Evolutionary conservation across 2,797 vertebrate genomes (phyloP).

Genomic region (Prunella strophiata): DNA sequence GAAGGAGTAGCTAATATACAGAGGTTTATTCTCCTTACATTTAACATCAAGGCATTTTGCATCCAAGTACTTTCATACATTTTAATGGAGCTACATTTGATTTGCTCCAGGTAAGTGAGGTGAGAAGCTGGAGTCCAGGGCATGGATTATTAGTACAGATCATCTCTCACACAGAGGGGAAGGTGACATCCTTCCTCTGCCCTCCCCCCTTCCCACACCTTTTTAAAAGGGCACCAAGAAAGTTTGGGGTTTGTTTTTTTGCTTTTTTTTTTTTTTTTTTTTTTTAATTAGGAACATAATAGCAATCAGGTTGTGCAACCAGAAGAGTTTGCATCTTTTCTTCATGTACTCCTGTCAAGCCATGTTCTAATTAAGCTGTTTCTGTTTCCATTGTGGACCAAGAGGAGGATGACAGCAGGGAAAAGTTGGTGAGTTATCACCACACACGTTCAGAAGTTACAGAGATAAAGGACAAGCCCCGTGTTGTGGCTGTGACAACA

Average conservation of each 20-base stretch:
- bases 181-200: not conserved
- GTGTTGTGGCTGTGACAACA: constrained; percentile 29
- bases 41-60: constrained; percentile 26
- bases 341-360: not conserved
- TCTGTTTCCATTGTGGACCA: not conserved
- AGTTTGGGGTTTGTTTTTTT: not conserved
- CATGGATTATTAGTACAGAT: not conserved
- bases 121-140: not conserved
- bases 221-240: not conserved
- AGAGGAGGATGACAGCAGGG: not conserved
- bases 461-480: constrained; percentile 45
- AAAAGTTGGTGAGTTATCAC: constrained; percentile 50
- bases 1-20: constrained; percentile 16
- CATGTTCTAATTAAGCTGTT: constrained; percentile 27
- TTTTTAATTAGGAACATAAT: not conserved
- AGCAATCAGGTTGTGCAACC: rapidly evolving
- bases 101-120: constrained; percentile 6
- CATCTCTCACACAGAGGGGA: not conserved
- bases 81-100: constrained; percentile 17
- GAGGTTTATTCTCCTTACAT: constrained; percentile 12
- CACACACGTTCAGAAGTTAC: not conserved
- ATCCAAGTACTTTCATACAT: constrained; percentile 23
- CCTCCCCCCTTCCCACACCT: not conserved
- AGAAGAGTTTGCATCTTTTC: not conserved
- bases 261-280: rapidly evolving